Conservation (phyloP, 2,113 vertebrate species). For the Cairina moschata region DNA sequence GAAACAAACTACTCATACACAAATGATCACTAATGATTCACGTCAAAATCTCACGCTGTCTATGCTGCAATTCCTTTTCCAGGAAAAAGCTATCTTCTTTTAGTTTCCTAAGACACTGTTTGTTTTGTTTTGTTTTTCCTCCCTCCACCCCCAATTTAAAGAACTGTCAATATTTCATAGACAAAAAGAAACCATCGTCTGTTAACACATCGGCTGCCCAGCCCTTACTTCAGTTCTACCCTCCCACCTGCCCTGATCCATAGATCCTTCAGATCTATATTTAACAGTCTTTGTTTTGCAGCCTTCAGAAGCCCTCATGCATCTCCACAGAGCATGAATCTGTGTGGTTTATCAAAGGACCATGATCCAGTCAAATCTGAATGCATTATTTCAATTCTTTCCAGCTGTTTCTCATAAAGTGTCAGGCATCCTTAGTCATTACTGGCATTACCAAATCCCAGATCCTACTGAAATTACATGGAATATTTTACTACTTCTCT, state of each 20-base stretch:
- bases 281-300: not conserved
- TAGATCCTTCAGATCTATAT: not conserved
- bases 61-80: not conserved
- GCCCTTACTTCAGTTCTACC: not conserved
- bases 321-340: not conserved
- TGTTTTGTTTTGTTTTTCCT: not conserved
- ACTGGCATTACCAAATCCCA: not conserved
- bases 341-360: not conserved
- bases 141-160: not conserved
- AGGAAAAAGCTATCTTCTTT: not conserved
- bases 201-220: not conserved
- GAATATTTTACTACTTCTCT: not conserved
- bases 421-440: not conserved
- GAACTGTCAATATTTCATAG: not conserved
- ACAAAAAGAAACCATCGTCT: fast-evolving
- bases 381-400: not conserved
- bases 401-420: not conserved
- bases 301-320: not conserved
- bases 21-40: not conserved
- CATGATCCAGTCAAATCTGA: not conserved
- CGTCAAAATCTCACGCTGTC: not conserved
- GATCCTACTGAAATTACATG: not conserved
- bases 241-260: not conserved
- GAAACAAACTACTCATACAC: not conserved
- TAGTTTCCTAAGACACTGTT: not conserved